Percentiles rank a stretch among this genome's conserved stretches.
These are phyloP conservation scores for silkworm (Bombyx mori) DNA, from an alignment of 1,140 invertebrate species.

Conservation along the genomic window DNA sequence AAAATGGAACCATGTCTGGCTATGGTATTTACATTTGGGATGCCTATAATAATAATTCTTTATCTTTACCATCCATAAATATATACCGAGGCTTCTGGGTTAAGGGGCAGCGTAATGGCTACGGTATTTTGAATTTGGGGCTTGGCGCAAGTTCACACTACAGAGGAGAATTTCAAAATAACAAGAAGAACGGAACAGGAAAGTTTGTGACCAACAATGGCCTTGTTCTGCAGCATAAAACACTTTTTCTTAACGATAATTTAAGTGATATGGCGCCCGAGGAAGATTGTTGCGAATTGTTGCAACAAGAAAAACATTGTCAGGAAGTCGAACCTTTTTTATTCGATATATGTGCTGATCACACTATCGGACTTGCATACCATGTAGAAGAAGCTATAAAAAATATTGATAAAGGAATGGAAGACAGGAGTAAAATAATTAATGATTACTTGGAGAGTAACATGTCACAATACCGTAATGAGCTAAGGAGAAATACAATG, in stretches of 20 bases:
- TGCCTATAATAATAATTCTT: constrained; percentile 61
- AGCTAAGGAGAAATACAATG: too few relatives aligned
- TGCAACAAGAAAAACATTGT: constrained; percentile 15
- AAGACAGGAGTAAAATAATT: constrained; percentile 33
- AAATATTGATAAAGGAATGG: constrained; percentile 40
- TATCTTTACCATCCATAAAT: constrained; percentile 65
- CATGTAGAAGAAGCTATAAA: constrained; percentile 47
- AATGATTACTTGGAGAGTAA: constrained; percentile 48
- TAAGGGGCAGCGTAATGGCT: constrained; percentile 67
- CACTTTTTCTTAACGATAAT: constrained; percentile 68
- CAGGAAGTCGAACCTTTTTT: constrained; percentile 28
- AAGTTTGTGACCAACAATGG: constrained; percentile 71
- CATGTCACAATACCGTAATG: constrained; percentile 4
- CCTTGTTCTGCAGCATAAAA: constrained; percentile 57
- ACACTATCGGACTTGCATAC: constrained; percentile 37
- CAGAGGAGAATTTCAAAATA: constrained; percentile 69
- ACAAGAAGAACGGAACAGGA: constrained; percentile 72
- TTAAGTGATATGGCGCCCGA: constrained; percentile 25
- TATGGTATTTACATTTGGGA: constrained; percentile 73
- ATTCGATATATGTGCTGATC: constrained; percentile 45
- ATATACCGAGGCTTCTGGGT: constrained; percentile 70
- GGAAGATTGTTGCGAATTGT: constrained; percentile 12
- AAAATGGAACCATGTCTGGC: constrained; percentile 69
- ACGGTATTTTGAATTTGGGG: constrained; percentile 68
- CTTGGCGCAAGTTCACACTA: constrained; percentile 68